A percentile compares a stretch with the other conserved stretches of the same genome.
These are phyloP conservation scores for Poecilia wingei DNA, from an alignment of 2,797 vertebrate genomes.

Conservation along the genomic window DNA sequence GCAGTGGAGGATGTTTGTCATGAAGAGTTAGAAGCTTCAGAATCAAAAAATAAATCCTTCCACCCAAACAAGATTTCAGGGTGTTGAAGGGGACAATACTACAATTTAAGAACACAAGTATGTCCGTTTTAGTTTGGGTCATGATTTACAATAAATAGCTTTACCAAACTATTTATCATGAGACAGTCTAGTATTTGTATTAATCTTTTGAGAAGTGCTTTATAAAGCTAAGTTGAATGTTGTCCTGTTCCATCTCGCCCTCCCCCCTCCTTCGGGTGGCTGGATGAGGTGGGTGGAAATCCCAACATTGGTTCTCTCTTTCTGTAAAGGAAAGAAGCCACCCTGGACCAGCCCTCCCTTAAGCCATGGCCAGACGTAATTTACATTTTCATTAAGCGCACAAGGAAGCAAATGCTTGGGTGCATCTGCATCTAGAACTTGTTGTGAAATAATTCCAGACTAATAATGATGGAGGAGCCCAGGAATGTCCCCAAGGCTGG, in stretches of 20 bases:
- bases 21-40: neutral
- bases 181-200: neutral
- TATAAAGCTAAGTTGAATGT: neutral
- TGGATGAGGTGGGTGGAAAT: neutral
- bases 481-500: conserved; percentile 4
- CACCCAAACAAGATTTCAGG: neutral
- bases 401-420: neutral
- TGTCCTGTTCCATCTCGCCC: neutral
- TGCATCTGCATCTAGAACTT: neutral
- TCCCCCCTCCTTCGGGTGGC: neutral
- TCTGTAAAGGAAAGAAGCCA: neutral
- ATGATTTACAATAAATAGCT: neutral
- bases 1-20: neutral
- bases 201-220: neutral
- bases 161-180: neutral
- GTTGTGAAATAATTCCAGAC: neutral
- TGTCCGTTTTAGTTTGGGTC: neutral
- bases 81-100: neutral
- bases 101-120: neutral
- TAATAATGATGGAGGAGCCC: neutral
- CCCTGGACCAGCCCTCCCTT: neutral
- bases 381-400: conserved; percentile 4
- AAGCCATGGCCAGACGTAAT: neutral
- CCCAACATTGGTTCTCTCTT: neutral
- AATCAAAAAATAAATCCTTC: neutral